A percentile compares a stretch with the other conserved stretches of the same genome.
These are phyloP conservation scores for Caenorhabditis brenneri DNA, from an alignment of 1,140 invertebrate genomes.

Conservation along the genomic window DNA sequence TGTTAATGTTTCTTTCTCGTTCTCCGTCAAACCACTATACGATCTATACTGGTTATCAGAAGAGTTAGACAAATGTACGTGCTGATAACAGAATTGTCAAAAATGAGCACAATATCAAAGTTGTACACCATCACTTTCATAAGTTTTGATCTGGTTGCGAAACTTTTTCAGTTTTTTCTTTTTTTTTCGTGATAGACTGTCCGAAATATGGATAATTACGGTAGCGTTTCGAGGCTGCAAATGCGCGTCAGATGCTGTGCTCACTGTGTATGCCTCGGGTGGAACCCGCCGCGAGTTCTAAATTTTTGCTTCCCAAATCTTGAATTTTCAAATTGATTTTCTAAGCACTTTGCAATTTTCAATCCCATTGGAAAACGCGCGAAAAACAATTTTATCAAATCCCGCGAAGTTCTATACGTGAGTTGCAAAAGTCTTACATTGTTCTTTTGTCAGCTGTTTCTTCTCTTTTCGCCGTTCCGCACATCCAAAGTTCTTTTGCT, in stretches of 20 bases:
- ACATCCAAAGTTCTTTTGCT: neutral
- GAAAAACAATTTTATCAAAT: too few species aligned
- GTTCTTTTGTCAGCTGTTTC: too few species aligned
- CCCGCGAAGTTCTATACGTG: neutral
- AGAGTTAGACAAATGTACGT: neutral
- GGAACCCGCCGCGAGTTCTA: too few species aligned
- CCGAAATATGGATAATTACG: too few species aligned
- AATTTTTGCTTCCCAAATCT: too few species aligned
- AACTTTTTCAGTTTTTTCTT: too few species aligned
- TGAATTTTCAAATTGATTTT: too few species aligned
- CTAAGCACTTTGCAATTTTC: neutral
- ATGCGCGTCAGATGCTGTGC: too few species aligned
- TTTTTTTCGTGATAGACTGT: too few species aligned
- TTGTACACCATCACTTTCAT: neutral
- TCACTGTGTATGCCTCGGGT: too few species aligned
- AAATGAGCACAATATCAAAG: neutral
- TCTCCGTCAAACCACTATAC: neutral
- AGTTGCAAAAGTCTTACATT: neutral
- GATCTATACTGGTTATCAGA: neutral
- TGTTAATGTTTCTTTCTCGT: neutral
- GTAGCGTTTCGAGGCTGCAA: too few species aligned
- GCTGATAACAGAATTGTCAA: neutral
- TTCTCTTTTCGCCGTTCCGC: neutral
- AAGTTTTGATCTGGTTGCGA: neutral
- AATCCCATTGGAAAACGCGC: too few species aligned